Base-by-base conservation (phyloP, 1,140 invertebrate species). In the Branchinecta lindahli region DNA sequence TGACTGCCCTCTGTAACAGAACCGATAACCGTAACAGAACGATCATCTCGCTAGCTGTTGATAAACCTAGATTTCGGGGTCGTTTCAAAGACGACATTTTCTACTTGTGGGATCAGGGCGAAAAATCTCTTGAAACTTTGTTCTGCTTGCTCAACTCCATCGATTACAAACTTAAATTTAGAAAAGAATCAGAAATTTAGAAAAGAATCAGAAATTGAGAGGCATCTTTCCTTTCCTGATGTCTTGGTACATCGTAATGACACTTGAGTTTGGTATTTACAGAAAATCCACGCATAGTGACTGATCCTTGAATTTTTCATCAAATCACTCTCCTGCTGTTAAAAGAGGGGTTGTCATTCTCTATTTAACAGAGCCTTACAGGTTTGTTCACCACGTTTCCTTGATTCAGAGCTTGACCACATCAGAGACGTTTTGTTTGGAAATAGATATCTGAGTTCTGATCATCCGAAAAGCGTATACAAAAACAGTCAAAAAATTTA, bases 261-360 rank as follows among this genome's bases (percentile, higher is more conserved):
- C n/a, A 52, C 47, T 9, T n/a, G 47, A 52, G 47, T 52, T 52
- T 52, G 47, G 9, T 9, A n/a, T n/a, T n/a, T 52, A 52, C n/a
- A 52, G 47, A 52, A 52, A 52, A 52, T n/a, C 47, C 47, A 52
- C n/a, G 47, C 47, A 52, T 52, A 52, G 47, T 52, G 47, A 52
- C 47, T n/a, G 47, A 9, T 52, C 9, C 47, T 52, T 52, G n/a
- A 52, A 52, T 52, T 52, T 9, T 52, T 52, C 47, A 9, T 52
- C 47, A 9, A 52, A 52, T 52, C 9, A 52, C n/a, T 52, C 47
- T 52, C 47, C 47, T 9, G 47, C 47, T 52, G 47, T 52, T 9
- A 52, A 52, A 52, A 52, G 47, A 52, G 47, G 47, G n/a, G 47
- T 52, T 9, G 47, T 52, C 47, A 52, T n/a, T 52, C n/a, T 52